phyloP scores from a whole-genome alignment of 2,113 vertebrate species.

The Pseudonaja textilis region DNA sequence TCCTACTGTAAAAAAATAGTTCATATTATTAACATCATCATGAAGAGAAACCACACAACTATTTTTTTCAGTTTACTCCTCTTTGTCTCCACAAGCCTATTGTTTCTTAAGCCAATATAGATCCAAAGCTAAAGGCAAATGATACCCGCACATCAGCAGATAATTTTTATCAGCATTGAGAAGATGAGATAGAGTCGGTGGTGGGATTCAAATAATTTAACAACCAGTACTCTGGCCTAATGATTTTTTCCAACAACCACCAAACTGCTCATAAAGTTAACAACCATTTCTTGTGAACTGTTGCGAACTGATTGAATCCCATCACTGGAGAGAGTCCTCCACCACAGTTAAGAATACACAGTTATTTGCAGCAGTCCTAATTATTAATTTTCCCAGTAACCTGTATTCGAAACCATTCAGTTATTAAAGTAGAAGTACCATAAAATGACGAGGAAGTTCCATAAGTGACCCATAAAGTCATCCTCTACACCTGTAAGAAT shows the following conservation, averaged over 20 bases:
- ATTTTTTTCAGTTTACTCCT: not conserved
- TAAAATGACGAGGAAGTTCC: not conserved
- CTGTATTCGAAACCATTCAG: not conserved
- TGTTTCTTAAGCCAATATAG: not conserved
- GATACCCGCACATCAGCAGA: not conserved
- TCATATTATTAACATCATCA: not conserved
- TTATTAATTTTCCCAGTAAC: not conserved
- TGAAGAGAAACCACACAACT: not conserved
- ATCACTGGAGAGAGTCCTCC: too few relatives aligned
- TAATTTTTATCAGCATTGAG: not conserved
- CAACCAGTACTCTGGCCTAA: too few relatives aligned
- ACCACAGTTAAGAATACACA: not conserved
- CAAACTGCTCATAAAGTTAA: too few relatives aligned
- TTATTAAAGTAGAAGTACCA: not conserved
- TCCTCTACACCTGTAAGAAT: not conserved
- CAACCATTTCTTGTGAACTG: accelerated
- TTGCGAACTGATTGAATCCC: too few relatives aligned
- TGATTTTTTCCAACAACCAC: too few relatives aligned
- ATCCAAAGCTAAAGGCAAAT: not conserved
- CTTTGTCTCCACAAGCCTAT: not conserved
- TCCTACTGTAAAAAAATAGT: not conserved
- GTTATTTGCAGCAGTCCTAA: not conserved
- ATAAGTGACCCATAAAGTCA: not conserved
- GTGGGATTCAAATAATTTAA: too few relatives aligned
- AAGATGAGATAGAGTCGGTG: not conserved